Conservation (phyloP, 2,797 vertebrate genomes). For the Thaleichthys pacificus region DNA sequence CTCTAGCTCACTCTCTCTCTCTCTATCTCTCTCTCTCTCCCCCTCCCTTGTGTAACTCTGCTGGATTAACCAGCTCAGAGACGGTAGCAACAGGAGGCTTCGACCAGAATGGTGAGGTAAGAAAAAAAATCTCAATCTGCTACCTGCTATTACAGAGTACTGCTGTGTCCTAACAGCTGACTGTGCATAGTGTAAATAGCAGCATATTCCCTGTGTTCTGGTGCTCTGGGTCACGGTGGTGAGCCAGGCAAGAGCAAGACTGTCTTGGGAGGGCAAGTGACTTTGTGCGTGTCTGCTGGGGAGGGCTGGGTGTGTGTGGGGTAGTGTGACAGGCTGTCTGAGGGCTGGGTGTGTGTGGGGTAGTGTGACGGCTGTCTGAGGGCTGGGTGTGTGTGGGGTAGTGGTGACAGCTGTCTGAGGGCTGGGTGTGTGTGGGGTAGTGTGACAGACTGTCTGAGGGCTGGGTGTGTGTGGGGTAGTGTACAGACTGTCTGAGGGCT, state of each 20-base stretch:
- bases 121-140: slow-evolving; percentile 41
- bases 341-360: too few relatives aligned
- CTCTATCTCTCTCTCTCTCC: slow-evolving; percentile 12
- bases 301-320: too few relatives aligned
- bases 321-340: too few relatives aligned
- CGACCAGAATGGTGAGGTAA: slow-evolving; percentile 83
- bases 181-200: not conserved
- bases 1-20: slow-evolving; percentile 20
- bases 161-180: slow-evolving; percentile 10
- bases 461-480: too few relatives aligned
- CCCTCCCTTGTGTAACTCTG: slow-evolving; percentile 64
- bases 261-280: not conserved
- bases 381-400: too few relatives aligned
- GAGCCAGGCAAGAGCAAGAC: not conserved
- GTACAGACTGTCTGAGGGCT: not conserved
- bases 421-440: not conserved
- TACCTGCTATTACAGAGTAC: not conserved
- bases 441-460: too few relatives aligned
- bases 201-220: not conserved
- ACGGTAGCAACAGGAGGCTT: slow-evolving; percentile 61
- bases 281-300: not conserved
- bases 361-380: too few relatives aligned
- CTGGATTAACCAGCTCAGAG: slow-evolving; percentile 70
- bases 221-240: not conserved
- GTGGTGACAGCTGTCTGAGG: too few relatives aligned